These are phyloP conservation scores for Lottia gigantea DNA, from an alignment of 2,888 invertebrate species.

Conservation along the genomic window DNA sequence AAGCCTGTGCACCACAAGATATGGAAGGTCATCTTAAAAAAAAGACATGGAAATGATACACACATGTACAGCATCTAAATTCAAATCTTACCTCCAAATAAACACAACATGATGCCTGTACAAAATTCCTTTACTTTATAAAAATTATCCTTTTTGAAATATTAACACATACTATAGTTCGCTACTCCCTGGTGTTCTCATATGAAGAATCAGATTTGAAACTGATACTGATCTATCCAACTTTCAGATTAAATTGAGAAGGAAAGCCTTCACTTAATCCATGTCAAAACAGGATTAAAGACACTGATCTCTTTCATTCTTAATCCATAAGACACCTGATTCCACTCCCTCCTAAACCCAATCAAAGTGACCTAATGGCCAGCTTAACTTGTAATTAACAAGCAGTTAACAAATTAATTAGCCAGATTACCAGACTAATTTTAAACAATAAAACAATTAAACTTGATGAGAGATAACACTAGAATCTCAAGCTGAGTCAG, in stretches of 20 bases:
- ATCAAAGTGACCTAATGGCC: background rate
- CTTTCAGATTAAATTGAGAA: too few species aligned
- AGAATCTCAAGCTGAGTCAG: background rate
- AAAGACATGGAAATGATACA: too few species aligned
- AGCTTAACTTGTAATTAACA: conserved; percentile 7
- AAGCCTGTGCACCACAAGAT: too few species aligned
- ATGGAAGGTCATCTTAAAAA: too few species aligned
- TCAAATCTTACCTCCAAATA: conserved; percentile 1
- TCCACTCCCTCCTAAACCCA: background rate
- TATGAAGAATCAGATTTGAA: too few species aligned
- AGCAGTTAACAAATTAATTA: background rate
- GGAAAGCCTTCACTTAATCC: conserved; percentile 11
- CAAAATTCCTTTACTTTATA: too few species aligned
- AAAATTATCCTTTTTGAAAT: too few species aligned
- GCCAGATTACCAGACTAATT: background rate
- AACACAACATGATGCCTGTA: background rate
- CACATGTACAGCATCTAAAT: background rate
- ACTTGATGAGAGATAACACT: background rate
- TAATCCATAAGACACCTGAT: conserved; percentile 3
- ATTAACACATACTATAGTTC: too few species aligned
- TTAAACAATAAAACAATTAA: conserved; percentile 9
- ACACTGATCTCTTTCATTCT: conserved; percentile 3
- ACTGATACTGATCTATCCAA: too few species aligned
- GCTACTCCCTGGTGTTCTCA: too few species aligned
- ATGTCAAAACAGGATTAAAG: conserved; percentile 7